These are phyloP conservation scores for Aphelenchoides fujianensis DNA, from an alignment of 1,140 invertebrate species.

Conservation along the genomic window DNA sequence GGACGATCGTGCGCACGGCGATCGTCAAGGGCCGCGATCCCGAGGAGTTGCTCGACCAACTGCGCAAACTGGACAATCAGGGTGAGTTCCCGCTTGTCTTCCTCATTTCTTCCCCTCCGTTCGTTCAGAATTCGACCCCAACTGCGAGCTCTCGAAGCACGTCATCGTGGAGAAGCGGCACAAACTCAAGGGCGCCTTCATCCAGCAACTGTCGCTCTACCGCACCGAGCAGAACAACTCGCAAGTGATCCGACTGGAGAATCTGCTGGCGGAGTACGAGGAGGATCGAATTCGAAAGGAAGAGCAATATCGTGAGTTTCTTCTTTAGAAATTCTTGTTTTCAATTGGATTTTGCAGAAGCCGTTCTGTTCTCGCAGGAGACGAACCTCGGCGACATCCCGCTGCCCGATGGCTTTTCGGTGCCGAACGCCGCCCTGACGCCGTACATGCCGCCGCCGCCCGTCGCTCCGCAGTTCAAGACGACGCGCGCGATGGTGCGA, in stretches of 20 bases:
- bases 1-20: slow-evolving; percentile 65
- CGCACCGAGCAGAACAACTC: slow-evolving; percentile 42
- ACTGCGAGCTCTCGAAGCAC: slow-evolving; percentile 41
- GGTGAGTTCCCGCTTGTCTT: no score
- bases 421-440: slow-evolving; percentile 41
- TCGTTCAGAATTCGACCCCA: slow-evolving; percentile 48
- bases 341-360: no score
- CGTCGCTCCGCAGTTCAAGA: slow-evolving; percentile 35
- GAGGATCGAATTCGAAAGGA: slow-evolving; percentile 41
- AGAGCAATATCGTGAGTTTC: slow-evolving; percentile 40
- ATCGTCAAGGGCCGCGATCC: slow-evolving; percentile 66
- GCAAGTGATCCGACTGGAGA: slow-evolving; percentile 39
- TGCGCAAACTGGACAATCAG: slow-evolving; percentile 65
- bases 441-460: slow-evolving; percentile 31
- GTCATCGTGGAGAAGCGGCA: slow-evolving; percentile 45
- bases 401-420: slow-evolving; percentile 63
- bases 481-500: slow-evolving; percentile 35
- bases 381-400: slow-evolving; percentile 65
- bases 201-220: slow-evolving; percentile 40
- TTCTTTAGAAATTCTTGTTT: no score
- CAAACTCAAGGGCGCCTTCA: slow-evolving; percentile 39
- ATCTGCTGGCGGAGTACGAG: slow-evolving; percentile 46
- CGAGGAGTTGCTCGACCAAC: slow-evolving; percentile 64
- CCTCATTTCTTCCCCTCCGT: not conserved
- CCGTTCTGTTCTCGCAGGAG: slow-evolving; percentile 64